Evolutionary conservation across 2,797 vertebrate species (phyloP).

Genomic region (Coilia nasus): DNA sequence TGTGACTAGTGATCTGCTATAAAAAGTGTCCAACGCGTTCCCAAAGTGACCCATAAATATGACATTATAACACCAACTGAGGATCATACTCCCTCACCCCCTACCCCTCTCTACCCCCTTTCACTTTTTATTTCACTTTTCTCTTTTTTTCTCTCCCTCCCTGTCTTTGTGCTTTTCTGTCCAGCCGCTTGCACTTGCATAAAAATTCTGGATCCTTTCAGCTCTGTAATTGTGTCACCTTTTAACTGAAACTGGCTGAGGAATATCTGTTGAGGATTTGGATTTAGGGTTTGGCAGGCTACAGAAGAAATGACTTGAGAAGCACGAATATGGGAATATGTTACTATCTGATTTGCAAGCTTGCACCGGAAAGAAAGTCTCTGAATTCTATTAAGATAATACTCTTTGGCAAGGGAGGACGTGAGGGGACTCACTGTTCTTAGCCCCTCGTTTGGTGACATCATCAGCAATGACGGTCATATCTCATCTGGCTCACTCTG

Average conservation of each 20-base stretch:
- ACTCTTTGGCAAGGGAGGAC: neutral
- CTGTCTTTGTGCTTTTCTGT: neutral
- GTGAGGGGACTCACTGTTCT: constrained; percentile 27
- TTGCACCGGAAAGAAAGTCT: neutral
- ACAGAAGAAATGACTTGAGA: neutral
- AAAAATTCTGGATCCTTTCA: neutral
- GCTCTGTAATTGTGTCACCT: neutral
- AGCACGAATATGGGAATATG: neutral
- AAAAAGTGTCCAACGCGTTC: neutral
- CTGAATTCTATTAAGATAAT: constrained; percentile 11
- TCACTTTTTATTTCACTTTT: neutral
- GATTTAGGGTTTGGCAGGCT: neutral
- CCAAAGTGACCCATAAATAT: constrained; percentile 6
- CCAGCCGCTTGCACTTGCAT: neutral
- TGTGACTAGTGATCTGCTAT: neutral
- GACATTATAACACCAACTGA: neutral
- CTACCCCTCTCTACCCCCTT: neutral
- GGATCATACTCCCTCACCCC: neutral
- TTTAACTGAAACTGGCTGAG: neutral
- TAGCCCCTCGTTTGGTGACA: constrained; percentile 42
- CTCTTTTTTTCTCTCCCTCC: neutral
- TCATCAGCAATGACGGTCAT: constrained; percentile 36
- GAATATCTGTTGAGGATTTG: neutral
- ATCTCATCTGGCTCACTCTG: constrained; percentile 38
- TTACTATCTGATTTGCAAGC: neutral